Percentiles rank a stretch among this genome's conserved stretches.
These are phyloP conservation scores for Eristalis tenax DNA, from an alignment of 2,888 invertebrate genomes.

Conservation along the genomic window DNA sequence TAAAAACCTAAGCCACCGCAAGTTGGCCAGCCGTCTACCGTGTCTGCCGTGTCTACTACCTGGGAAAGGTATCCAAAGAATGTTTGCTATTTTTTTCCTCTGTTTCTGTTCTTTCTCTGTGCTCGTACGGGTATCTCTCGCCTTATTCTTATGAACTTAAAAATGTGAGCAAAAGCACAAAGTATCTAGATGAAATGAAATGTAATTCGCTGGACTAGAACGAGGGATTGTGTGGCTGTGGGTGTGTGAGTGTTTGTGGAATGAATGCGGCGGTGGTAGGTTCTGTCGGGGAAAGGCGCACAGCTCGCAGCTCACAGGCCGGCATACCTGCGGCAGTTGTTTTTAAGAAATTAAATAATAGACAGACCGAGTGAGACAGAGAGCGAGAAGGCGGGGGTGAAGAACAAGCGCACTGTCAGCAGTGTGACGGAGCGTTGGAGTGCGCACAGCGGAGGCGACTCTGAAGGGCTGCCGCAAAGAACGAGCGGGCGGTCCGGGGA, in stretches of 20 bases:
- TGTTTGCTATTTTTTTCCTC: conserved; percentile 59
- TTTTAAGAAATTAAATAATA: conserved; percentile 71
- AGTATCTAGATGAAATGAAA: conserved; percentile 70
- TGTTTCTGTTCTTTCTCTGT: background rate
- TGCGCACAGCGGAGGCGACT: conserved; percentile 3
- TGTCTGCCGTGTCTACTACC: conserved; percentile 29
- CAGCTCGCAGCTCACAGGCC: conserved; percentile 24
- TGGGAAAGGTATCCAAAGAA: conserved; percentile 68
- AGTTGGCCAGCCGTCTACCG: conserved; percentile 8
- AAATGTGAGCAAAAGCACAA: conserved; percentile 68
- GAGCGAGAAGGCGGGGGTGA: background rate
- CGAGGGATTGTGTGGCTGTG: conserved; percentile 41
- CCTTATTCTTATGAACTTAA: conserved; percentile 69
- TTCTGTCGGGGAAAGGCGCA: background rate
- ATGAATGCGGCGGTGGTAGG: background rate
- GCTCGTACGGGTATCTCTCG: conserved; percentile 36
- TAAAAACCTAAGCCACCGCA: conserved; percentile 51
- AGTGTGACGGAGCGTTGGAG: background rate
- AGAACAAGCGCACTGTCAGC: conserved; percentile 1
- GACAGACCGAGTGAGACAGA: conserved; percentile 7
- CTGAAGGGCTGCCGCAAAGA: conserved; percentile 6
- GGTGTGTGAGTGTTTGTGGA: background rate
- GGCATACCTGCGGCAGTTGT: conserved; percentile 68
- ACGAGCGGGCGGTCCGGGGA: conserved; percentile 1
- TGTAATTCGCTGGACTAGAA: conserved; percentile 71